Percentiles rank a stretch among this genome's conserved stretches.
These are phyloP conservation scores for Todus mexicanus DNA, from an alignment of 2,797 vertebrate species.

Conservation along the genomic window DNA sequence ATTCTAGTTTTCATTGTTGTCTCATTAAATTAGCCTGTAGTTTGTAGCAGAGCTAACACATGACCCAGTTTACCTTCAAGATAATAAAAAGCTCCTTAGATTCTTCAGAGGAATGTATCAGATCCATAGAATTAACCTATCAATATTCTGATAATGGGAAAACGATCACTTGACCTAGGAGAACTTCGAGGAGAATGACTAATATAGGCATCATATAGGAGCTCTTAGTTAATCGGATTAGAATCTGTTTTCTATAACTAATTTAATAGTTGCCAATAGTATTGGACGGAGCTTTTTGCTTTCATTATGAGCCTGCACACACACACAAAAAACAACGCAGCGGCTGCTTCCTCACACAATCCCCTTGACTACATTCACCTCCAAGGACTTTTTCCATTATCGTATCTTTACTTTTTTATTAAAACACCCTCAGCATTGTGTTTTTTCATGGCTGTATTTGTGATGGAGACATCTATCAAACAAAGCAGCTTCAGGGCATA, in stretches of 20 bases:
- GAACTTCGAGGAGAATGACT: neutral
- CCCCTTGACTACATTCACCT: neutral
- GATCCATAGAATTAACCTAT: neutral
- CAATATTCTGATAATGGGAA: neutral
- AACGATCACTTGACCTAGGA: neutral
- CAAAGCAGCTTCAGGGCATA: neutral
- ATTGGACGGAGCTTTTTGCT: neutral
- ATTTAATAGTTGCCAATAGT: neutral
- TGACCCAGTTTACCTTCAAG: neutral
- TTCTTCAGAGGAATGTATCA: neutral
- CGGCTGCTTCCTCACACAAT: neutral
- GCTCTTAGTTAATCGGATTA: neutral
- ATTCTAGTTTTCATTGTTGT: conserved; percentile 35
- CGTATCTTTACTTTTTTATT: neutral
- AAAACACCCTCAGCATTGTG: neutral
- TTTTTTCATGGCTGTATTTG: neutral
- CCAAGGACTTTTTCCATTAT: neutral
- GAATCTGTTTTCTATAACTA: neutral
- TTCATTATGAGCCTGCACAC: neutral
- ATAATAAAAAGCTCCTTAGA: neutral
- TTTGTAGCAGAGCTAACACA: neutral
- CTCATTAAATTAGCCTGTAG: conserved; percentile 15
- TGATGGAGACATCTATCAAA: neutral
- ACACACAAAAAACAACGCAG: neutral
- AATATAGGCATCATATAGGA: neutral